phyloP scores from a whole-genome alignment of 1,140 invertebrate genomes.

The Bombus haemorrhoidalis region DNA sequence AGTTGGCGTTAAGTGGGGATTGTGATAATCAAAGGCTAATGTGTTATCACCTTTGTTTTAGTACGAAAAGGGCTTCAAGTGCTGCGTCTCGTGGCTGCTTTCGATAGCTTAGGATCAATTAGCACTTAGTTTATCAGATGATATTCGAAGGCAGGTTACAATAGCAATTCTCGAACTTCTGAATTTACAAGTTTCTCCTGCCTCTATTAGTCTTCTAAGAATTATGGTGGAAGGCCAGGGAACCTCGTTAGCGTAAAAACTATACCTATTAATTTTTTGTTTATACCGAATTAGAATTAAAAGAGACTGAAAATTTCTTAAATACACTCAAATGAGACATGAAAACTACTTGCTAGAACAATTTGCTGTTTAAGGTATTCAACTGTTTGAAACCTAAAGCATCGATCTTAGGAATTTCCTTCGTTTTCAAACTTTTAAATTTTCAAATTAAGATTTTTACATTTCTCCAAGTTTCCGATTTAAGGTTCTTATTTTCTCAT shows the following conservation, averaged over 20 bases:
- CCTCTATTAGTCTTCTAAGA: not conserved
- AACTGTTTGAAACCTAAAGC: not conserved
- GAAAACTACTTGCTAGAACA: not conserved
- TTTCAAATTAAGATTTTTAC: not conserved
- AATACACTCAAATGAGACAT: not conserved
- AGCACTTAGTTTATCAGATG: not conserved
- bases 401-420: not conserved
- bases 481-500: not conserved
- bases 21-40: not conserved
- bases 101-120: constrained; percentile 19
- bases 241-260: not conserved
- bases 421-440: too few relatives aligned
- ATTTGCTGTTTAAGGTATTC: not conserved
- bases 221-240: not conserved
- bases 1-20: not conserved
- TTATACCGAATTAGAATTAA: not conserved
- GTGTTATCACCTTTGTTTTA: not conserved
- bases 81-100: too few relatives aligned
- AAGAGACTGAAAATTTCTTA: not conserved
- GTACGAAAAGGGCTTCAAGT: not conserved
- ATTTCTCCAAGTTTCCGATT: not conserved
- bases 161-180: not conserved
- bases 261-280: not conserved
- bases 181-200: not conserved
- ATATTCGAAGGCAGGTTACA: not conserved